Base-by-base conservation (phyloP, 1,140 invertebrate species). In the Drosophila arawakana region DNA sequence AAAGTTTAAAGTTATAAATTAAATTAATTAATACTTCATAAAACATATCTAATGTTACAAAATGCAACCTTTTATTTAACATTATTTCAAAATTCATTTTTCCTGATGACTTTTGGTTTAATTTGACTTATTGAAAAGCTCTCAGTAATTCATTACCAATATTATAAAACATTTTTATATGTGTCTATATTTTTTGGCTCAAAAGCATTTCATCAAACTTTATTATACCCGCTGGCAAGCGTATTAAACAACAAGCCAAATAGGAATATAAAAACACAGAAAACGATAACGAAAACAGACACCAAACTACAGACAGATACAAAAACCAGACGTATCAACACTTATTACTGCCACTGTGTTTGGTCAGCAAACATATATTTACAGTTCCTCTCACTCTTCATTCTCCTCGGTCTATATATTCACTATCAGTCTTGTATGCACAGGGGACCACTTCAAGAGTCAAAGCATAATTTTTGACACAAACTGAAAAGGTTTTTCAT, bases 241-340 rank as follows among this genome's bases (percentile, higher is more conserved):
- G 25, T 30, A 30, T 30, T 30, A 30, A 30, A 30, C 25, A 30
- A 2, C 39, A 47, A 11, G 3, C 43, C 41, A 57, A 43, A 62
- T n/a, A 18, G 57, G 57, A 62, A 62, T 44, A 54, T 39, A 62
- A 46, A 62, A 61, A 46, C 30, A 18, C 1, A 37, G 61, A 55
- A 37, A 65, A 34, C 25, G 63, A 66, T 39, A 58, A 47, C 52
- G 52, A 55, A 15, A 57, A 34, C 35, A 37, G 47, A 18, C 50
- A 65, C 13, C 43, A 49, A n/a, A 58, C 44, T 58, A 30, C 62
- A 65, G 37, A 34, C 57, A 59, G 41, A 13, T 59, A 46, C 57
- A 59, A 46, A 57, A 57, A 57, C 11, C 57, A 59, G 39, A 59
- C 39, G 21, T 44, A 59, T 59, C 44, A 59, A 59, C 57, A 59